A percentile compares a stretch with the other conserved stretches of the same genome.
phyloP scores from a whole-genome alignment of 2,113 vertebrate genomes.

The Leptodactylus fuscus region DNA sequence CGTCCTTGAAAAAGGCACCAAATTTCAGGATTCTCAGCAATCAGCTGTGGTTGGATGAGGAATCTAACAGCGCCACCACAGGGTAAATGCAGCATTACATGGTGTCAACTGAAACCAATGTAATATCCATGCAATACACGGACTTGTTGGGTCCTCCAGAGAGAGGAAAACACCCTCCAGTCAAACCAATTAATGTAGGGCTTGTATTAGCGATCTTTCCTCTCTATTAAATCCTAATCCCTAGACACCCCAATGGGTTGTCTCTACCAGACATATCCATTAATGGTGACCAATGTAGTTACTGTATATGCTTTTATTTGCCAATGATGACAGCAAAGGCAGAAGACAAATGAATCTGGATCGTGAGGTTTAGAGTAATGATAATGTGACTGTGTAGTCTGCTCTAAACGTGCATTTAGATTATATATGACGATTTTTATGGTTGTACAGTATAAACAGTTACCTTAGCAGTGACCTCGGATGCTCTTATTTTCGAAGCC shows the following conservation, averaged over 20 bases:
- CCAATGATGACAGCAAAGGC: slow-evolving; percentile 49
- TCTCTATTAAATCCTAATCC: no score
- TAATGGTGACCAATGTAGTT: neutral
- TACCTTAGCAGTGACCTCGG: slow-evolving; percentile 66
- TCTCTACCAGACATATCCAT: neutral
- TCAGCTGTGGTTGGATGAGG: no score
- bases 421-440: slow-evolving; percentile 61
- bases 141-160: no score
- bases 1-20: no score
- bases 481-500: slow-evolving; percentile 58
- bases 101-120: neutral
- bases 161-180: neutral
- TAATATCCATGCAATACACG: neutral
- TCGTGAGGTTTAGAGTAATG: slow-evolving; percentile 9
- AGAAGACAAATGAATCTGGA: slow-evolving; percentile 31
- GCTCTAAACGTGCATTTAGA: slow-evolving; percentile 31
- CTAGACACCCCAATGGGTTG: no score
- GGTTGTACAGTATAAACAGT: slow-evolving; percentile 65
- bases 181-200: no score
- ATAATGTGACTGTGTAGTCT: slow-evolving; percentile 64
- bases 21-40: no score
- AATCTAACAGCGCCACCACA: neutral
- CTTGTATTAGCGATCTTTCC: no score
- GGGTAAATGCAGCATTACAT: neutral
- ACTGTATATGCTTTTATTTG: slow-evolving; percentile 35